Evolutionary conservation across 2,888 invertebrate genomes (phyloP).

Genomic region (Chromoteleia sp.): DNA sequence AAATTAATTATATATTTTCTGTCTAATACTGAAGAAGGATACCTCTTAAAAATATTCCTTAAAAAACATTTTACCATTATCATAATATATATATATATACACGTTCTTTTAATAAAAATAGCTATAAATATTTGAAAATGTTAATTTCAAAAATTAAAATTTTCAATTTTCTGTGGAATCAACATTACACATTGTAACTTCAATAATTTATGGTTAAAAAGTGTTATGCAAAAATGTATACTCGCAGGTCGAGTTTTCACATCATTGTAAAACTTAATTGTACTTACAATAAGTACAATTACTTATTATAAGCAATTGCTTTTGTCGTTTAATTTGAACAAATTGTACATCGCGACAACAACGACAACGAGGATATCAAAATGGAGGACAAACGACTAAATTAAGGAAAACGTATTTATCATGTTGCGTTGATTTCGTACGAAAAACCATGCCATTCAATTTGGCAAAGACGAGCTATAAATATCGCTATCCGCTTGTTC

Average conservation of each 20-base stretch:
- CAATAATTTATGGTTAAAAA: too few species aligned
- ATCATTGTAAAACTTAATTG: not conserved
- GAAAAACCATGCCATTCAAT: slow-evolving; percentile 32
- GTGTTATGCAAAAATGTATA: too few species aligned
- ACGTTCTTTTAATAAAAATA: not conserved
- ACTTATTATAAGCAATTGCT: too few species aligned
- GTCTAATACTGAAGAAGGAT: too few species aligned
- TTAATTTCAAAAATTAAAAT: too few species aligned
- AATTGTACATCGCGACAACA: not conserved
- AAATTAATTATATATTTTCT: not conserved
- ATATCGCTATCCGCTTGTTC: too few species aligned
- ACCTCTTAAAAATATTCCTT: not conserved
- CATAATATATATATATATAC: too few species aligned
- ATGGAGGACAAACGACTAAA: not conserved
- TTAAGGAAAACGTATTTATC: slow-evolving; percentile 6
- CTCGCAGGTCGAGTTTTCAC: not conserved
- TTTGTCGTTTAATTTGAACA: slow-evolving; percentile 2
- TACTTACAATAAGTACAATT: slow-evolving; percentile 11
- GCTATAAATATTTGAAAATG: slow-evolving; percentile 2
- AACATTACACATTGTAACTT: too few species aligned
- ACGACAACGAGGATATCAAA: too few species aligned
- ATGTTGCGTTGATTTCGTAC: slow-evolving; percentile 1
- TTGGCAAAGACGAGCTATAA: slow-evolving; percentile 9
- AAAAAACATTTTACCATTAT: not conserved
- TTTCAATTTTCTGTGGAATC: too few species aligned